Conservation (phyloP, 2,113 vertebrate species). For the Rostratula benghalensis region DNA sequence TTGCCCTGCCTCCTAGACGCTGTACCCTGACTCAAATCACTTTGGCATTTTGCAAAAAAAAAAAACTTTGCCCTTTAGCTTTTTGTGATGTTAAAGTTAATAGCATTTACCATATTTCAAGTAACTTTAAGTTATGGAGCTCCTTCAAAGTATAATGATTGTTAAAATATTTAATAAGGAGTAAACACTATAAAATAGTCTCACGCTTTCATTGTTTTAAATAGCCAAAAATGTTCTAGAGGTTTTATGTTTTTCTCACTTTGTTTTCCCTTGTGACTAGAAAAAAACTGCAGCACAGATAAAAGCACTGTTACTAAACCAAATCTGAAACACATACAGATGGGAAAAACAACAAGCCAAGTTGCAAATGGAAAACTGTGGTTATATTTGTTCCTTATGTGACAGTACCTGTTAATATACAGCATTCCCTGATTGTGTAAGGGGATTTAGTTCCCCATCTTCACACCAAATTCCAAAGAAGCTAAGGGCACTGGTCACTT, state of each 20-base stretch:
- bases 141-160: background rate
- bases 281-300: background rate
- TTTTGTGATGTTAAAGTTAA: background rate
- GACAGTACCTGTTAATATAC: background rate
- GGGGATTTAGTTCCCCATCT: background rate
- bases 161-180: constrained; percentile 1
- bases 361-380: background rate
- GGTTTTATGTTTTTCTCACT: background rate
- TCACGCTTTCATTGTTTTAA: background rate
- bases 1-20: background rate
- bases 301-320: background rate
- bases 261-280: background rate
- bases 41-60: background rate
- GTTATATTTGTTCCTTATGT: background rate
- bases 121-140: background rate
- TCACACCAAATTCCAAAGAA: background rate
- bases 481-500: background rate
- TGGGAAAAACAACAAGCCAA: background rate
- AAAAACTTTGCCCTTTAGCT: background rate
- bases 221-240: background rate
- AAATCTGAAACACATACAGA: background rate
- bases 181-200: background rate
- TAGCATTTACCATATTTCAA: background rate
- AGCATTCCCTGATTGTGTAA: background rate
- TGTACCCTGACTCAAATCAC: background rate